Base-by-base conservation (phyloP, 2,888 invertebrate genomes). In the Hemicrepidius hirtus region DNA sequence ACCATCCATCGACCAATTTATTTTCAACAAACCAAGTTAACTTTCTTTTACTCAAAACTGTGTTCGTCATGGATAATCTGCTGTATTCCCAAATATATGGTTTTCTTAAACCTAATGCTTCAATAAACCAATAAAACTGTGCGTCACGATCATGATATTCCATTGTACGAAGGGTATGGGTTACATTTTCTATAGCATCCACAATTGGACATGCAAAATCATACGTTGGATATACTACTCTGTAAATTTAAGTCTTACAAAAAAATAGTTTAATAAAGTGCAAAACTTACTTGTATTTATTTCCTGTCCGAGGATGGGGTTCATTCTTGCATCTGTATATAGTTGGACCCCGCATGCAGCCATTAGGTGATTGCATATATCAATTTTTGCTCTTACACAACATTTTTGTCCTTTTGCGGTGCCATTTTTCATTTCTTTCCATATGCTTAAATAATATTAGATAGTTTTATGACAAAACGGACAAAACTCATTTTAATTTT, bases 191-290 rank as follows among this genome's bases (percentile, higher is more conserved):
- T 60, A 98, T 90, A 13, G 97, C 94, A 87, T 99, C 99, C 60
- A 99, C 99, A 83, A 99, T 98, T 0, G 99, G 99, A 84, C 99
- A 99, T 0, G 99, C 98, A 88, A 99, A 99, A 88, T 99, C 99
- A 84, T 99, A 99, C 0, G 99, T 99, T 20, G 99, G 99, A 86
- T 99, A 99, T 0, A 98, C n/a, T n/a, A n/a, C 98, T 83, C 97
- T 97, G 86, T 18, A 32, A 32, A 7, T 18, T 18, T n/a, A 13
- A 20, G 9, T 4, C 10, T 40, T 40, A 37, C 3, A 37, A 20
- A 46, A 46, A 46, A n/a, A n/a, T n/a, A n/a, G n/a, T n/a, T n/a
- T n/a, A n/a, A n/a, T n/a, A n/a, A n/a, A n/a, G n/a, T n/a, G n/a
- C 40, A 1, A n/a, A 20, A 81, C 88, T 83, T 87, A 97, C 97